phyloP scores from a whole-genome alignment of 2,113 vertebrate genomes.

The Dolichallabes microphthalmus region DNA sequence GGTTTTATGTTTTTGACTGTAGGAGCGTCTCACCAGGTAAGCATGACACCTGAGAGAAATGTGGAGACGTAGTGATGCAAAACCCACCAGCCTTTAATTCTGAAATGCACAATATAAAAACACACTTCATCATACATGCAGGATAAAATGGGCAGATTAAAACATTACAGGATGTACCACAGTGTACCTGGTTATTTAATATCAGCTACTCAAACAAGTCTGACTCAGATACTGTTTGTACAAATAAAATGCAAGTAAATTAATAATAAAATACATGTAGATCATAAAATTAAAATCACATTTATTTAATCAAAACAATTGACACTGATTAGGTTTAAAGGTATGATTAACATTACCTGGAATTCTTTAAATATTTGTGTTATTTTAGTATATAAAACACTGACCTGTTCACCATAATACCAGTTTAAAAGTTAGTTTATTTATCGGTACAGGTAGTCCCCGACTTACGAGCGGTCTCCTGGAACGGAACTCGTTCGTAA shows the following conservation, averaged over 20 bases:
- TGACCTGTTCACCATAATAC: not conserved
- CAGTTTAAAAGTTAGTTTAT: not conserved
- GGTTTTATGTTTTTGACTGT: not conserved
- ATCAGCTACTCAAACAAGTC: not conserved
- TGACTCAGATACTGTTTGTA: not conserved
- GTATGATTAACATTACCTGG: not conserved
- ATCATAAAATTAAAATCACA: not conserved
- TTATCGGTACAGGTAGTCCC: not conserved
- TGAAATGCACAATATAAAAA: conserved; percentile 34
- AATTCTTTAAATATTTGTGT: not conserved
- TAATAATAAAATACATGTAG: not conserved
- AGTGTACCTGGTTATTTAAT: not conserved
- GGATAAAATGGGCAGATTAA: not conserved
- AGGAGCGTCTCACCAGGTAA: conserved; percentile 85
- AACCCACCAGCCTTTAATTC: conserved; percentile 99
- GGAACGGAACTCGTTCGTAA: no score
- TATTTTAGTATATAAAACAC: not conserved
- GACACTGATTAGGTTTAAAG: not conserved
- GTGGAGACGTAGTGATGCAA: conserved; percentile 97
- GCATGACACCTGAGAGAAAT: conserved; percentile 94
- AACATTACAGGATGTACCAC: not conserved
- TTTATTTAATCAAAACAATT: not conserved
- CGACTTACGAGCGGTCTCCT: no score
- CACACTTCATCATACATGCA: not conserved
- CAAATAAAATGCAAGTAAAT: not conserved